Evolutionary conservation across 2,797 vertebrate genomes (phyloP), one percentile per base, ranked within the genome.

Genomic region (Premnoplex brunnescens): DNA sequence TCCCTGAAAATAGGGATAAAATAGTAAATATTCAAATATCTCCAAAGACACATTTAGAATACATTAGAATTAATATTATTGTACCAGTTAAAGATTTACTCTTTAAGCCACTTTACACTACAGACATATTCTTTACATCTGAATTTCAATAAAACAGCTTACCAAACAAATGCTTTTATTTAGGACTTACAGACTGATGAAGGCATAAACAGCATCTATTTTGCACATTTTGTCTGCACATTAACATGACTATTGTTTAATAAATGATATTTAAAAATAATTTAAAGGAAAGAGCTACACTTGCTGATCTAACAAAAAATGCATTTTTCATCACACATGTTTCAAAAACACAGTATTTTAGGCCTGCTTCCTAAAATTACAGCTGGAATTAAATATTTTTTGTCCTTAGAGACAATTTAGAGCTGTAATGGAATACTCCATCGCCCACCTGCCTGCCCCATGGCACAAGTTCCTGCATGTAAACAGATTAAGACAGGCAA

Each of bases 1-100:
- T 12, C 99, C 99, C 99, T 99, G 97, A 87, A 97, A 97, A 83
- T 2, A 59, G 13, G 62, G 60, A 88, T 83, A 68, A 88, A 94
- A 69, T 17, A 23, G 21, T 51, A 74, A 74, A 83, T 24, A 82
- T 36, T 72, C 17, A 74, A 67, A 32, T 36, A 71, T 5, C 3
- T 51, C 37, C 46, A 63, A 68, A 69, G 27, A 76, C 22, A 44
- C 6, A 36, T 20, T 69, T 43, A 58, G 32, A 78, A 82, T 43
- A 63, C 16, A 78, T 86, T 51, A 85, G 28, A 63, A 59, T n/a
- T 32, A 71, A 30, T 24, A 69, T 16, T 82, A 82, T 23, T 75
- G 44, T 4, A 78, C 7, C 14, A 30, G 27, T 56, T 91, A 60
- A 82, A 54, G 11, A 78, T 22, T 74, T 77, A 76, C 6, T 48